Conservation (phyloP, 2,888 invertebrate genomes). For the Marronus borbonicus region DNA sequence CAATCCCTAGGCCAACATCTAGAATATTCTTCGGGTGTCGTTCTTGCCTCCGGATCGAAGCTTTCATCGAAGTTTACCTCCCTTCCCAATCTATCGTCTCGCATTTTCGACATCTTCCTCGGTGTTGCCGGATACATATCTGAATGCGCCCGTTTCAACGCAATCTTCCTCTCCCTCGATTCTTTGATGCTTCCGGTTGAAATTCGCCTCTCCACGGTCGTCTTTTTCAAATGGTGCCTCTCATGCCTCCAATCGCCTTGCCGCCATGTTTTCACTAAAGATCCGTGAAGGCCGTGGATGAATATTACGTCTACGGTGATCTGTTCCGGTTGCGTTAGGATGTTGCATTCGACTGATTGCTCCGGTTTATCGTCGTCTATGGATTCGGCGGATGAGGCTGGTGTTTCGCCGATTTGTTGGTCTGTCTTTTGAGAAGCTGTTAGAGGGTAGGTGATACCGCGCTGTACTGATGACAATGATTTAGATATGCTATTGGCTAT, state of each 20-base stretch:
- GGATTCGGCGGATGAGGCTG: slow-evolving; percentile 27
- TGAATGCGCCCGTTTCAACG: slow-evolving; percentile 61
- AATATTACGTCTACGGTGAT: slow-evolving; percentile 82
- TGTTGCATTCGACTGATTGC: slow-evolving; percentile 67
- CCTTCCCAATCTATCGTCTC: slow-evolving; percentile 54
- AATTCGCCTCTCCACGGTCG: slow-evolving; percentile 61
- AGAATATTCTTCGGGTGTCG: slow-evolving; percentile 68
- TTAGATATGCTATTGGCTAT: slow-evolving; percentile 67
- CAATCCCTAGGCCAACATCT: slow-evolving; percentile 91
- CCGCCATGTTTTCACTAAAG: slow-evolving; percentile 86
- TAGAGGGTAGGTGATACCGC: slow-evolving; percentile 62
- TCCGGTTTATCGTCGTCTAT: slow-evolving; percentile 61
- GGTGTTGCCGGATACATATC: slow-evolving; percentile 60
- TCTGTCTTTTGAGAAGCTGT: slow-evolving; percentile 38
- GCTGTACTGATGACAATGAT: slow-evolving; percentile 67
- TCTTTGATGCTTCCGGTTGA: slow-evolving; percentile 61
- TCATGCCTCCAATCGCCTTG: slow-evolving; percentile 79
- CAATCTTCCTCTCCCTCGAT: slow-evolving; percentile 47
- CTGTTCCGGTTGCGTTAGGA: slow-evolving; percentile 65
- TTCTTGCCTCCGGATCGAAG: slow-evolving; percentile 47
- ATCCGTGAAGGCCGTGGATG: slow-evolving; percentile 87
- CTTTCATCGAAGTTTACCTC: slow-evolving; percentile 56
- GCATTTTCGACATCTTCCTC: slow-evolving; percentile 61
- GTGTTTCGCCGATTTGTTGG: not conserved
- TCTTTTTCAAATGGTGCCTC: slow-evolving; percentile 64